Conservation (phyloP, 1,140 invertebrate genomes). For the Delia radicum region DNA sequence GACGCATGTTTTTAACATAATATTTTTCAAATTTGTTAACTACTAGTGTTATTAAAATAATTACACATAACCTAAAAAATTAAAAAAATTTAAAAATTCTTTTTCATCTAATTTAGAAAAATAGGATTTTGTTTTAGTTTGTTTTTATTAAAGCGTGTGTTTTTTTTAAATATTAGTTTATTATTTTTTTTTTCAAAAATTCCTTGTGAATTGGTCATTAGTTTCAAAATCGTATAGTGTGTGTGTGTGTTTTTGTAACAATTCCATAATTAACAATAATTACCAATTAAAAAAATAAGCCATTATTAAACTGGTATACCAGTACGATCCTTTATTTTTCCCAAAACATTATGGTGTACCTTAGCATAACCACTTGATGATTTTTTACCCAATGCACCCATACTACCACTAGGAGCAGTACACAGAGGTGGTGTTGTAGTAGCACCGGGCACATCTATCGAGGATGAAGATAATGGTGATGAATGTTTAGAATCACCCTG, state of each 20-base stretch:
- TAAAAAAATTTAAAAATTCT: too few species aligned
- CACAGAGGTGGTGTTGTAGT: slow-evolving; percentile 34
- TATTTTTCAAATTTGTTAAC: too few species aligned
- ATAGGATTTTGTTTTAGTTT: too few species aligned
- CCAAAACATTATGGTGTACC: slow-evolving; percentile 52
- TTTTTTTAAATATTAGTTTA: neutral
- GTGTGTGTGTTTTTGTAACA: neutral
- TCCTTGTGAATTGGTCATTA: neutral
- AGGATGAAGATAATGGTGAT: slow-evolving; percentile 42
- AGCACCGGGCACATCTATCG: slow-evolving; percentile 33
- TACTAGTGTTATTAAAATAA: too few species aligned
- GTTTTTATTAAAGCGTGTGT: neutral
- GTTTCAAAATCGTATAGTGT: neutral
- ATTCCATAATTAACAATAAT: neutral
- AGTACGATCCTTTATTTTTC: slow-evolving; percentile 54
- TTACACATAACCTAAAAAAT: too few species aligned
- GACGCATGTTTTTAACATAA: too few species aligned
- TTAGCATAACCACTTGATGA: slow-evolving; percentile 48
- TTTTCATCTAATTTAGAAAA: too few species aligned
- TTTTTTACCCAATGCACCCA: slow-evolving; percentile 36
- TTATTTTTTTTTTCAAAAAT: neutral
- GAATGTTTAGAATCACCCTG: slow-evolving; percentile 49
- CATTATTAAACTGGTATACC: slow-evolving; percentile 51
- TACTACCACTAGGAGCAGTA: slow-evolving; percentile 8
- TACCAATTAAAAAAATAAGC: neutral